phyloP scores from a whole-genome alignment of 2,113 vertebrate species.

The Vulpes vulpes region DNA sequence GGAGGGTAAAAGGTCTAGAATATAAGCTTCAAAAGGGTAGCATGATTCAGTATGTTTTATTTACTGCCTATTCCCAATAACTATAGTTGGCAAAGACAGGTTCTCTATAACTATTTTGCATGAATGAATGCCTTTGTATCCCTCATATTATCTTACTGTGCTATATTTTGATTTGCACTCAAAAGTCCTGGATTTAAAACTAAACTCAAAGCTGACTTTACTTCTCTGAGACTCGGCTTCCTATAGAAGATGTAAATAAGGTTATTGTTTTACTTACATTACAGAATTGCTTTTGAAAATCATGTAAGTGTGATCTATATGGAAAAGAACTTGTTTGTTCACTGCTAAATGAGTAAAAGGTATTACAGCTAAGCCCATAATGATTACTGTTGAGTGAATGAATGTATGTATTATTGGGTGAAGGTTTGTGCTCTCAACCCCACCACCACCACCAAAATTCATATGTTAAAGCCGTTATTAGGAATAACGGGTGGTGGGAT shows the following conservation, averaged over 20 bases:
- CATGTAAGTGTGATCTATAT: background rate
- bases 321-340: background rate
- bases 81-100: background rate
- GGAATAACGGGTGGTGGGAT: background rate
- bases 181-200: constrained; percentile 12
- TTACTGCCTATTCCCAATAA: background rate
- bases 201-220: constrained; percentile 6
- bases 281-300: background rate
- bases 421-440: background rate
- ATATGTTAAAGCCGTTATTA: background rate
- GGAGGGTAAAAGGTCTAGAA: background rate
- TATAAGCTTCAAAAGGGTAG: background rate
- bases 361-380: background rate
- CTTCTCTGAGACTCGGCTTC: background rate
- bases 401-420: background rate
- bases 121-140: background rate
- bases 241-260: background rate
- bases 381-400: background rate
- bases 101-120: background rate
- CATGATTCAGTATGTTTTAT: background rate
- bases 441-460: background rate
- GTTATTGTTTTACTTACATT: background rate
- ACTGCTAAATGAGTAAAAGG: background rate
- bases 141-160: background rate
- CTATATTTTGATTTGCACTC: background rate